These are phyloP conservation scores for Sceloporus tristichus DNA, from an alignment of 2,113 vertebrate species.

Conservation along the genomic window DNA sequence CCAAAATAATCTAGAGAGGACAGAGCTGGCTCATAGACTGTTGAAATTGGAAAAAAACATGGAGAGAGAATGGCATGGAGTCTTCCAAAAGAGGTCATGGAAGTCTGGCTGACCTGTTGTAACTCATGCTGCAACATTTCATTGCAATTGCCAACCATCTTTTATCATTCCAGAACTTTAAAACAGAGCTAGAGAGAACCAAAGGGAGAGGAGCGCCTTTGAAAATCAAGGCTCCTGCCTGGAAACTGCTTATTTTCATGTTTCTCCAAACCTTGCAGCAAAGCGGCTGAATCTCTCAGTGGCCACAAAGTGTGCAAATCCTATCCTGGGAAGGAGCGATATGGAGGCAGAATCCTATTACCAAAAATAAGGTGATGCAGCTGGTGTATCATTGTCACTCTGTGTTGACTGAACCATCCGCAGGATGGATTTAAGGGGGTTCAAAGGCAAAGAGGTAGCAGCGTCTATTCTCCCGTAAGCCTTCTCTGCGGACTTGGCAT, in stretches of 20 bases:
- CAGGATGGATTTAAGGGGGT: background rate
- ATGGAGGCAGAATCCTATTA: background rate
- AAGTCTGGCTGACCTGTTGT: background rate
- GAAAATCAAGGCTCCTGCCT: background rate
- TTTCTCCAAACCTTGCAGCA: background rate
- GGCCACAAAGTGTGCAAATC: constrained; percentile 29
- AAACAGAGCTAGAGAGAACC: too few species aligned
- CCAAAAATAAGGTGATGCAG: background rate
- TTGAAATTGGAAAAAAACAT: background rate
- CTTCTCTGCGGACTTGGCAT: too few species aligned
- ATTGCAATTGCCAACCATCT: background rate
- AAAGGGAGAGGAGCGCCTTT: background rate
- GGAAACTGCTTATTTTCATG: constrained; percentile 29
- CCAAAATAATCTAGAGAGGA: background rate
- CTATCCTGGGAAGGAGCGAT: background rate
- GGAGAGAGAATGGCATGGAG: too few species aligned
- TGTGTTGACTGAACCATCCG: background rate
- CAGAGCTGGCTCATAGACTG: background rate
- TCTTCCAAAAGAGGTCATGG: background rate
- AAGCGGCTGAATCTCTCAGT: background rate
- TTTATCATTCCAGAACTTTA: background rate
- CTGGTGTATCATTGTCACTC: too few species aligned
- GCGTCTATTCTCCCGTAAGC: too few species aligned
- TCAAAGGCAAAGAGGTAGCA: background rate
- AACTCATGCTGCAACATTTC: background rate